Conservation (phyloP, 30 jellyfish, hydroid and myxozoan genomes). For the Aurelia aurita region DNA sequence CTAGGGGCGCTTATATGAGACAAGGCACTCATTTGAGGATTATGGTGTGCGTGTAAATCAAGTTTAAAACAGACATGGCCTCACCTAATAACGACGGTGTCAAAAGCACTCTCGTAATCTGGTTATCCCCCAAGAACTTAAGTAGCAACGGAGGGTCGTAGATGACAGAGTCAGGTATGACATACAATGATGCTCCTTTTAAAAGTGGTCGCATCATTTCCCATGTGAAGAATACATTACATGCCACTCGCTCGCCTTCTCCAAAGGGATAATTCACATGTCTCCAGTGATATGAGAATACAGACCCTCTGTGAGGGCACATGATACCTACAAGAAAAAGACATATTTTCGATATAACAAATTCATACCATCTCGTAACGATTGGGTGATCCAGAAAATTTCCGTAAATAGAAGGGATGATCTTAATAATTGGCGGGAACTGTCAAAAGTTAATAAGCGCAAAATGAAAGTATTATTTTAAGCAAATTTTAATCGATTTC, state of each 20-base stretch:
- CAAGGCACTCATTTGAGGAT: too few relatives aligned
- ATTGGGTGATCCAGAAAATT: not conserved
- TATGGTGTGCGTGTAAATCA: too few relatives aligned
- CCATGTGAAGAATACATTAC: conserved; percentile 92
- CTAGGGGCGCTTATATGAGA: too few relatives aligned
- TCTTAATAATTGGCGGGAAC: too few relatives aligned
- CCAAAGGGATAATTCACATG: conserved; percentile 80
- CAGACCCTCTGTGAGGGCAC: conserved; percentile 98
- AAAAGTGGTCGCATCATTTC: conserved; percentile 93
- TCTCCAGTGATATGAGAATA: conserved; percentile 86
- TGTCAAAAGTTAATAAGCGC: too few relatives aligned
- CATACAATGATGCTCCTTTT: conserved; percentile 73
- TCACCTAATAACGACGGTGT: conserved; percentile 93
- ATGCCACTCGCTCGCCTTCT: conserved; percentile 83
- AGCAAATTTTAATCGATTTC: too few relatives aligned
- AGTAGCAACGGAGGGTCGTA: conserved; percentile 84
- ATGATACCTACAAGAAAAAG: conserved; percentile 69
- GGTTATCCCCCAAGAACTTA: conserved; percentile 64
- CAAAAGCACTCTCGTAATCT: conserved; percentile 76
- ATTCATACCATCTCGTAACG: not conserved
- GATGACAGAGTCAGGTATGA: conserved; percentile 84
- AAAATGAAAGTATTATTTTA: too few relatives aligned
- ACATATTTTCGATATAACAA: not conserved
- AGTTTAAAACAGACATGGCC: not conserved
- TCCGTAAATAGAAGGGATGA: not conserved